Percentiles rank a stretch among this genome's conserved stretches.
Evolutionary conservation across 2,113 vertebrate species (phyloP).

Genomic region (Haemorhous mexicanus): DNA sequence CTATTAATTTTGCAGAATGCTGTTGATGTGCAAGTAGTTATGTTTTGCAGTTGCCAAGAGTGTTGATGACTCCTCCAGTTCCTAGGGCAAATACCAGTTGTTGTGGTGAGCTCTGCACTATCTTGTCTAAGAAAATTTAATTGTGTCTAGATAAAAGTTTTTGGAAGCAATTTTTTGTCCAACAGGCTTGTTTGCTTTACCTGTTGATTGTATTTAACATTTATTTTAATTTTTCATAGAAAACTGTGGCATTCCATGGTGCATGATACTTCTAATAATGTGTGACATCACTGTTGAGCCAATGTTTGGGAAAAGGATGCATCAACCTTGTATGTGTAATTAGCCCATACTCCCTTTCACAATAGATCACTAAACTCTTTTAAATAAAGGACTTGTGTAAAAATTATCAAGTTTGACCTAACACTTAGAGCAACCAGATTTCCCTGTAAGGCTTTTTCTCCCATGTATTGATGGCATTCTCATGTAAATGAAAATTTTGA

Average conservation of each 20-base stretch:
- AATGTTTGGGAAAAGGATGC: neutral
- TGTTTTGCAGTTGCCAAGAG: neutral
- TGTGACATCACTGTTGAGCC: accelerated
- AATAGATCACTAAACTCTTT: neutral
- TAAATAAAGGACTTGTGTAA: neutral
- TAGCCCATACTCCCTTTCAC: neutral
- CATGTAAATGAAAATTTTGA: neutral
- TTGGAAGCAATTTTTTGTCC: neutral
- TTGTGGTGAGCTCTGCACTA: neutral
- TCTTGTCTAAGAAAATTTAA: neutral
- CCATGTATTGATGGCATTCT: neutral
- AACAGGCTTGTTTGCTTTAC: neutral
- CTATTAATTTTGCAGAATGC: conserved; percentile 1
- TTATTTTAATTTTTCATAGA: neutral
- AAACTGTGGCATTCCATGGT: neutral
- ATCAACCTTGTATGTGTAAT: neutral
- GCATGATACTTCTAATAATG: neutral
- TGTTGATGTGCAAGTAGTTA: neutral
- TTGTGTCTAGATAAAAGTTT: neutral
- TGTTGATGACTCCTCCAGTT: neutral
- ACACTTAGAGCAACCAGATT: neutral
- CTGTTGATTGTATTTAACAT: neutral
- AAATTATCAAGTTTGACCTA: neutral
- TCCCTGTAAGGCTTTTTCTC: neutral
- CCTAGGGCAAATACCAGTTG: neutral